Percentiles rank a stretch among this genome's conserved stretches.
These are phyloP conservation scores for Eonycteris spelaea DNA, from an alignment of 2,113 vertebrate species.

Conservation along the genomic window DNA sequence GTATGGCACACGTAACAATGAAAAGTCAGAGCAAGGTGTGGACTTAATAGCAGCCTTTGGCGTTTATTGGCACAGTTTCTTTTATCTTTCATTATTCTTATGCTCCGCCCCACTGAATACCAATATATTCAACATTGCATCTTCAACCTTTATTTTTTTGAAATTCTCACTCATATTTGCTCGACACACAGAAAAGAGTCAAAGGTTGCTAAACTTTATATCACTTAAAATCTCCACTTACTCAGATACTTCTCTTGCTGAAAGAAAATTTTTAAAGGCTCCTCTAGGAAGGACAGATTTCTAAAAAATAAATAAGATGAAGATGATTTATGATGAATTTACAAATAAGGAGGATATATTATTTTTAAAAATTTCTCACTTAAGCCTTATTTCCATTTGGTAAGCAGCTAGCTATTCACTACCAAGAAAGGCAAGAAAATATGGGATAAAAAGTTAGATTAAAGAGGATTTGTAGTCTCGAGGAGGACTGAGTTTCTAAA, in stretches of 20 bases:
- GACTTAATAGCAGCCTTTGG: background rate
- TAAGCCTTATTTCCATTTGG: background rate
- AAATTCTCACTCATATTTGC: background rate
- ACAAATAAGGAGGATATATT: background rate
- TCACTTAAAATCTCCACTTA: background rate
- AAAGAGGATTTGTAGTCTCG: background rate
- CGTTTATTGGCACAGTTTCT: background rate
- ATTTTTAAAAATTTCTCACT: background rate
- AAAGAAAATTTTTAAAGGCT: background rate
- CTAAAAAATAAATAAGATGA: background rate
- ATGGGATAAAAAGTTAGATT: background rate
- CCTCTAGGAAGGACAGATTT: background rate
- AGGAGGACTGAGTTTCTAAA: background rate
- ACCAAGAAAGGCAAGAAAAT: background rate
- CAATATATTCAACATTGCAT: background rate
- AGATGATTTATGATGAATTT: background rate
- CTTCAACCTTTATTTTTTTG: background rate
- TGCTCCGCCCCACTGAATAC: background rate
- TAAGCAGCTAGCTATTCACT: background rate
- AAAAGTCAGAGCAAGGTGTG: background rate
- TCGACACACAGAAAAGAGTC: background rate
- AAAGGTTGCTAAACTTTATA: background rate
- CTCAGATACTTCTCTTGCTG: background rate
- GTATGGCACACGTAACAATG: accelerated
- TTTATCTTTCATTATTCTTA: background rate